Evolutionary conservation across 1,140 invertebrate genomes (phyloP).

Genomic region (Zaprionus nigranus): DNA sequence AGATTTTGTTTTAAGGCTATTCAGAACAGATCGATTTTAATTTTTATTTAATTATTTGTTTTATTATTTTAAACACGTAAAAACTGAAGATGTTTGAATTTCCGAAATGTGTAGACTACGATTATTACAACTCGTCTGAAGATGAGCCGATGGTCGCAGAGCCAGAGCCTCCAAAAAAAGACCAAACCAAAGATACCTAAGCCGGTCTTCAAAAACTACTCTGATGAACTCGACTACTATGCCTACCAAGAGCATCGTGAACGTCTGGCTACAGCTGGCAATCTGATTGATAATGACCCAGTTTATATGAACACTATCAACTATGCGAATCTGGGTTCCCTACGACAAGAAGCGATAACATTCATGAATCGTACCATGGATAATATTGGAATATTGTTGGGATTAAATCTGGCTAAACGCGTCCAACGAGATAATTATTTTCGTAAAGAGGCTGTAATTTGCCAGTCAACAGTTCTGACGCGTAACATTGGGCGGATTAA

Average conservation of each 20-base stretch:
- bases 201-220: neutral
- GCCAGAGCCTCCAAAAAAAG: neutral
- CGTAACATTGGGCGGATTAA: neutral
- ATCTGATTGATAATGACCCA: constrained; percentile 42
- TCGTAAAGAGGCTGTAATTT: neutral
- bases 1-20: neutral
- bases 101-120: neutral
- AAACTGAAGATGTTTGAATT: neutral
- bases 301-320: constrained; percentile 46
- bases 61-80: neutral
- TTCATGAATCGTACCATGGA: constrained; percentile 64
- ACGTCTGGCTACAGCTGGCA: constrained; percentile 41
- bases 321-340: constrained; percentile 31
- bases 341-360: constrained; percentile 48
- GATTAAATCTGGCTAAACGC: constrained; percentile 50
- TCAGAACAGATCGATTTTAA: neutral
- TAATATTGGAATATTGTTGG: constrained; percentile 58
- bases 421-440: constrained; percentile 41
- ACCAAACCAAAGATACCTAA: constrained; percentile 13
- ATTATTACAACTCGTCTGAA: neutral
- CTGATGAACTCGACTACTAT: neutral
- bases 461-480: neutral
- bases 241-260: constrained; percentile 63
- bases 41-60: neutral
- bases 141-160: neutral